Evolutionary conservation across 1,140 invertebrate genomes (phyloP).

Genomic region (Drosophila truncata): DNA sequence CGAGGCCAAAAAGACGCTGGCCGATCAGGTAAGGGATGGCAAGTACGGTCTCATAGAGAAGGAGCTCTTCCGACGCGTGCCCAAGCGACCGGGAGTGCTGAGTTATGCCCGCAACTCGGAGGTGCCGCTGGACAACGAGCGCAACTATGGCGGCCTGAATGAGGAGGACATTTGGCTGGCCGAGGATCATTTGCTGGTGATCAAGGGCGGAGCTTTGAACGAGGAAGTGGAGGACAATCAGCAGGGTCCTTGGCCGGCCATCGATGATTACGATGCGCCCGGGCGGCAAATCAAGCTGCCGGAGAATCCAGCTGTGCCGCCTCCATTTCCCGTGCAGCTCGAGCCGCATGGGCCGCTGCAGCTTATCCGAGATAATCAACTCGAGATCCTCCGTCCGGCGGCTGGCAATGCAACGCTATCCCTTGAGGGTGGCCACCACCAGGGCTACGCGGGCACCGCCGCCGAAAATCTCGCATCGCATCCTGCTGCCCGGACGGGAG

Average conservation of each 20-base stretch:
- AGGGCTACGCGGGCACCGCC: constrained; percentile 43
- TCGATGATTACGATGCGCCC: constrained; percentile 93
- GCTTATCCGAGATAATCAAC: constrained; percentile 85
- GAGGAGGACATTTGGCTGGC: constrained; percentile 95
- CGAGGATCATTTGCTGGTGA: constrained; percentile 93
- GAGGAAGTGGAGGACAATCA: constrained; percentile 68
- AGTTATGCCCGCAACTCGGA: constrained; percentile 92
- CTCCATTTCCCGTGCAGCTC: constrained; percentile 95
- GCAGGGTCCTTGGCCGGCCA: constrained; percentile 89
- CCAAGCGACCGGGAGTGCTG: constrained; percentile 91
- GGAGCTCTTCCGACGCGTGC: constrained; percentile 90
- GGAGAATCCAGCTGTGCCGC: constrained; percentile 90
- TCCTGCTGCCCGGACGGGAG: constrained; percentile 82
- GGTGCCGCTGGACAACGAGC: constrained; percentile 91
- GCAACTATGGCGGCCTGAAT: constrained; percentile 92
- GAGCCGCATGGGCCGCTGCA: constrained; percentile 90
- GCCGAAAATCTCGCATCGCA: constrained; percentile 66
- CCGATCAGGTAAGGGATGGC: constrained; percentile 94
- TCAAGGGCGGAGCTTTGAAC: constrained; percentile 89
- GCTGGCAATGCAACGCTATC: constrained; percentile 78
- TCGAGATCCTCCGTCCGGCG: constrained; percentile 82
- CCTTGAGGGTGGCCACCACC: constrained; percentile 47
- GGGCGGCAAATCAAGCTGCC: constrained; percentile 92
- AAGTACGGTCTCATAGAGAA: constrained; percentile 95
- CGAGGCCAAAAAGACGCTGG: constrained; percentile 92